A percentile compares a stretch with the other conserved stretches of the same genome.
These are phyloP conservation scores for Metaphire vulgaris DNA, from an alignment of 1,140 invertebrate species.

Conservation along the genomic window DNA sequence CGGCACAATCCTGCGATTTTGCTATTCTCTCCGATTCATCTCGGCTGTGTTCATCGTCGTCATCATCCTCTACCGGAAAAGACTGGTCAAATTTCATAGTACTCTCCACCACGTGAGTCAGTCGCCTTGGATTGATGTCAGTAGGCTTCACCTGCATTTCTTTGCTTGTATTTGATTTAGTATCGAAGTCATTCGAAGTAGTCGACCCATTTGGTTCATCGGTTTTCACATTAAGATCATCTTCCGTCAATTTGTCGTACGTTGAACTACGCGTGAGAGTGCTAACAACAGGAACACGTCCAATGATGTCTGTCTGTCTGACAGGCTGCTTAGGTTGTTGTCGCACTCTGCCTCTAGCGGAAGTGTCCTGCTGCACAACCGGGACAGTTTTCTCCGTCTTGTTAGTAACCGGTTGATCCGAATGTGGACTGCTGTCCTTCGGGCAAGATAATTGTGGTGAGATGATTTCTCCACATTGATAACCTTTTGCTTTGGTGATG, in stretches of 20 bases:
- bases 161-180: not conserved
- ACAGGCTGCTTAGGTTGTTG: not conserved
- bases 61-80: not conserved
- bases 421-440: constrained; percentile 35
- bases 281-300: constrained; percentile 29
- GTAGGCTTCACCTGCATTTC: not conserved
- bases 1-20: not conserved
- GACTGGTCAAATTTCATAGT: not conserved
- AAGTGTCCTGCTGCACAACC: not conserved
- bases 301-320: constrained; percentile 20
- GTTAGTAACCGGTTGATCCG: constrained; percentile 10
- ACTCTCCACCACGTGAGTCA: not conserved
- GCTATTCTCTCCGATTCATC: not conserved
- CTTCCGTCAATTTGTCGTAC: constrained; percentile 14
- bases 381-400: not conserved
- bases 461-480: not conserved
- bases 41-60: not conserved
- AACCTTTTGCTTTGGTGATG: not conserved
- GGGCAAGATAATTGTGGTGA: constrained; percentile 49
- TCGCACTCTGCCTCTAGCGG: not conserved
- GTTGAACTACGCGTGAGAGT: constrained; percentile 13
- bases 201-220: constrained; percentile 13
- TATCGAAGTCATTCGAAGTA: not conserved
- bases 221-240: constrained; percentile 28
- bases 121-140: not conserved